Percentiles rank a stretch among this genome's conserved stretches.
phyloP scores from a whole-genome alignment of 2,888 invertebrate species.

The Anarsia innoxiella region DNA sequence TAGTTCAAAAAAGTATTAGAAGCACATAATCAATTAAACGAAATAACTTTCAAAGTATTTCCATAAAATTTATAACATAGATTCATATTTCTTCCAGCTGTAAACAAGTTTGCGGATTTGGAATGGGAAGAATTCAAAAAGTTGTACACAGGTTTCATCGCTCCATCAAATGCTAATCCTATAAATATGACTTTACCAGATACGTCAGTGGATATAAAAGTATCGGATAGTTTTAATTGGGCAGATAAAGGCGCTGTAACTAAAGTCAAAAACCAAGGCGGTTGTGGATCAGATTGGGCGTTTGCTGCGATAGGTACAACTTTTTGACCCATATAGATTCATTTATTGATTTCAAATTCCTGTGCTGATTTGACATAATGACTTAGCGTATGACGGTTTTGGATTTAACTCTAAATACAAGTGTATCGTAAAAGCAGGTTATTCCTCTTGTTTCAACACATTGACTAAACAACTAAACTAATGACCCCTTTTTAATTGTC shows the following conservation, averaged over 20 bases:
- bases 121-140: background rate
- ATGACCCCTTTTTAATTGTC: no score
- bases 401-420: no score
- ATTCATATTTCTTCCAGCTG: background rate
- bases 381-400: no score
- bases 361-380: no score
- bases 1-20: no score
- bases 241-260: background rate
- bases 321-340: background rate
- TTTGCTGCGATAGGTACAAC: background rate
- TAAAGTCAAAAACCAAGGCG: background rate
- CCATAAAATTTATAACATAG: no score
- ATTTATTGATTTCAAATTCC: background rate
- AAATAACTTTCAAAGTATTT: no score
- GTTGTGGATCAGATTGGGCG: background rate
- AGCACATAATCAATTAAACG: no score
- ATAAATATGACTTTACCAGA: background rate
- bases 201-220: background rate
- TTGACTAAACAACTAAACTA: no score
- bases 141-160: background rate
- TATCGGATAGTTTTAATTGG: slow-evolving; percentile 1
- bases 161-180: background rate
- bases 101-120: slow-evolving; percentile 2
- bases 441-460: no score
- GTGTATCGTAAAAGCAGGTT: no score